Evolutionary conservation across 1,140 invertebrate species (phyloP).

Genomic region (Drosophila equinoxialis): DNA sequence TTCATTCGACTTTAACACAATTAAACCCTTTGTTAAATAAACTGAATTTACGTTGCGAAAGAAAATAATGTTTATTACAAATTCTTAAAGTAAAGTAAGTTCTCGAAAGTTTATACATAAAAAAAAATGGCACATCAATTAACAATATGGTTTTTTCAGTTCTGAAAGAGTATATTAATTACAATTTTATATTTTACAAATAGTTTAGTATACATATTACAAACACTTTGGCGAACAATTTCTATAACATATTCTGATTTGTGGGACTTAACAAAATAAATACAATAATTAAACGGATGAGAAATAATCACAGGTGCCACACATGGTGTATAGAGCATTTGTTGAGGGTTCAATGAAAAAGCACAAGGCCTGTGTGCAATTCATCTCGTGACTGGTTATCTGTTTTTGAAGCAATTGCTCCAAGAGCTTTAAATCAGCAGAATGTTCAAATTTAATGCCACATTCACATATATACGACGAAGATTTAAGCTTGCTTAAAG

Average conservation of each 20-base stretch:
- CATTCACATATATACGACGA: constrained; percentile 46
- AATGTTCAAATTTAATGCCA: constrained; percentile 55
- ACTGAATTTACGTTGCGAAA: background rate
- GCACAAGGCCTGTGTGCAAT: constrained; percentile 55
- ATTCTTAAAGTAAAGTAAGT: background rate
- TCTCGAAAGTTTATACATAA: no score
- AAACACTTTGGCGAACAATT: no score
- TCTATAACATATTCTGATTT: background rate
- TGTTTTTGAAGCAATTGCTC: constrained; percentile 35
- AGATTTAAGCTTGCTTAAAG: constrained; percentile 19
- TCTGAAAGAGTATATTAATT: background rate
- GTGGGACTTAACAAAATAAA: background rate
- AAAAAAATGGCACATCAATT: no score
- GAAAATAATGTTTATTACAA: constrained; percentile 50
- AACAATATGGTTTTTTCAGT: no score
- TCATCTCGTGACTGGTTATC: constrained; percentile 55
- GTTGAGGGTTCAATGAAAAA: constrained; percentile 66
- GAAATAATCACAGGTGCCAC: constrained; percentile 74
- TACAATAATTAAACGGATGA: constrained; percentile 47
- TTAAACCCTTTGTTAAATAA: no score
- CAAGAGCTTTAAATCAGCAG: constrained; percentile 35
- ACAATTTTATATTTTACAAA: background rate
- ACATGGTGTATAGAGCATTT: constrained; percentile 60
- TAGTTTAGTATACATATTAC: background rate
- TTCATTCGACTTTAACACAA: no score